Percentiles rank a stretch among this genome's conserved stretches.
These are phyloP conservation scores for Anomalospiza imberbis DNA, from an alignment of 2,797 vertebrate species.

Conservation along the genomic window DNA sequence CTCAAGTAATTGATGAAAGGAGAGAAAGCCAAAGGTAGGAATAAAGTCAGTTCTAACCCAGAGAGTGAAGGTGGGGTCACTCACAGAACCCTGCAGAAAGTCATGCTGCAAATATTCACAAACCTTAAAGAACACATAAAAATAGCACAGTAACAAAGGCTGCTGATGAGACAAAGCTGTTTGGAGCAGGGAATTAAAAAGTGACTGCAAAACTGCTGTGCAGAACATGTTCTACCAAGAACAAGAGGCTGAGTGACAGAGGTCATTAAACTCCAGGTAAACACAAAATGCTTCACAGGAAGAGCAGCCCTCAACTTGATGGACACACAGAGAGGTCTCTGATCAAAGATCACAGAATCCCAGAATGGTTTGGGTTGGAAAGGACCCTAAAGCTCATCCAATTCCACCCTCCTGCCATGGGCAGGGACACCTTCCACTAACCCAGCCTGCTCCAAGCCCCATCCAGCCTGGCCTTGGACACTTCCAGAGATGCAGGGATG, in stretches of 20 bases:
- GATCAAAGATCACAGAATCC: not conserved
- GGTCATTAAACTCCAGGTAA: not conserved
- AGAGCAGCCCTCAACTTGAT: not conserved
- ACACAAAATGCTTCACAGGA: not conserved
- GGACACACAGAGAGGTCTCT: not conserved
- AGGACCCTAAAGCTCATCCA: not conserved
- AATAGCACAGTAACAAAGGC: not conserved
- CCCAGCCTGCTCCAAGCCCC: not conserved
- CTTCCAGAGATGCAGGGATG: not conserved
- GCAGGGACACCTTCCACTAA: not conserved
- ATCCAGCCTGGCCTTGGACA: not conserved
- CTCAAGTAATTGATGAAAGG: not conserved
- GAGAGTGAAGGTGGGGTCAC: not conserved
- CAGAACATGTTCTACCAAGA: not conserved
- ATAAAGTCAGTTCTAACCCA: not conserved
- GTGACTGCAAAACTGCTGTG: not conserved
- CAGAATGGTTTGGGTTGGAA: not conserved
- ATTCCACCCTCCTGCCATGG: not conserved
- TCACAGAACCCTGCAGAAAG: not conserved
- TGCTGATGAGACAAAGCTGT: not conserved
- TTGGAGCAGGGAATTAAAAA: not conserved
- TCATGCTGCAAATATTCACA: not conserved
- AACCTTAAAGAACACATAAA: not conserved
- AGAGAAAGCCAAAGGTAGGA: not conserved
- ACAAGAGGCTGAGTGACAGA: not conserved